phyloP scores from a whole-genome alignment of 1,140 invertebrate genomes.

The Philopotamus ludificatus region DNA sequence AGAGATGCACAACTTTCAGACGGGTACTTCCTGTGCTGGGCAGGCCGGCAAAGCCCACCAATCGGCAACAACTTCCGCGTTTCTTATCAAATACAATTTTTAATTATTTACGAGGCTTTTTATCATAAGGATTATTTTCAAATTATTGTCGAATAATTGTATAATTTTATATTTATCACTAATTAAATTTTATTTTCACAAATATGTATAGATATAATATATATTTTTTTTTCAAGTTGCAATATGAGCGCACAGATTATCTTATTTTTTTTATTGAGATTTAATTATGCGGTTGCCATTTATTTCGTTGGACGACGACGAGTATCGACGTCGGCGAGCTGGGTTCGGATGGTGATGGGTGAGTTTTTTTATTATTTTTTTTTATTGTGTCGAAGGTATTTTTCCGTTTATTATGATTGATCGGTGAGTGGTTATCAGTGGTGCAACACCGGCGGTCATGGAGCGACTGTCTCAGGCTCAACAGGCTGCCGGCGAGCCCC shows the following conservation, averaged over 20 bases:
- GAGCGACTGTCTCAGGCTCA: slow-evolving; percentile 44
- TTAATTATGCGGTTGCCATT: too few species aligned
- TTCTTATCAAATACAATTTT: slow-evolving; percentile 7
- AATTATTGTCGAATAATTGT: slow-evolving; percentile 21
- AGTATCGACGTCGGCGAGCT: too few species aligned
- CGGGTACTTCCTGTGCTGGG: slow-evolving; percentile 24
- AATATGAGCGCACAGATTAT: neutral
- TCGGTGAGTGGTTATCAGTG: slow-evolving; percentile 39
- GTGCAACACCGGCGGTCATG: slow-evolving; percentile 34
- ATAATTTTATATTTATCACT: neutral
- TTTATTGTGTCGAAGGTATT: too few species aligned
- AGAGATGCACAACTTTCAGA: slow-evolving; percentile 31
- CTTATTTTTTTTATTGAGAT: too few species aligned
- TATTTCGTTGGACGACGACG: too few species aligned
- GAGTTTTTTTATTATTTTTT: neutral
- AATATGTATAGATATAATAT: neutral
- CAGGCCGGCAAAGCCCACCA: slow-evolving; percentile 32
- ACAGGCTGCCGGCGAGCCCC: slow-evolving; percentile 53
- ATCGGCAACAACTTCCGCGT: slow-evolving; percentile 24
- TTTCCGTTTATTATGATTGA: too few species aligned
- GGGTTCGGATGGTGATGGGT: neutral
- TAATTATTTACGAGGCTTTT: slow-evolving; percentile 3
- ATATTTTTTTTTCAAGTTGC: slow-evolving; percentile 3
- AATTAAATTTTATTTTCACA: neutral
- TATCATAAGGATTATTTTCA: slow-evolving; percentile 12